Conservation (phyloP, 92 coral and sea anemone genomes). For the Plumapathes pennacea region DNA sequence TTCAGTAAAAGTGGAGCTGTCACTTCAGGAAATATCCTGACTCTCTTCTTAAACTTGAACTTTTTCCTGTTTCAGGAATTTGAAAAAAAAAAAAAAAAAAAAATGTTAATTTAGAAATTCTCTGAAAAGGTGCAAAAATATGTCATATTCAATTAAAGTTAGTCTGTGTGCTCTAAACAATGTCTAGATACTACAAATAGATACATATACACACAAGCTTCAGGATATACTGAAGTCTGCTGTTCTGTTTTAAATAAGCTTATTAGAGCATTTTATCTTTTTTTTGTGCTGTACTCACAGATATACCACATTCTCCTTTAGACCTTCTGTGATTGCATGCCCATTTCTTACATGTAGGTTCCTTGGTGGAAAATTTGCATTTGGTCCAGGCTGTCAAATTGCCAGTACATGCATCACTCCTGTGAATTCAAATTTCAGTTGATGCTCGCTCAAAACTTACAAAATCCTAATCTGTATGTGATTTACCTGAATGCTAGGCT, state of each 20-base stretch:
- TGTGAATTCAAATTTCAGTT: slow-evolving; percentile 2
- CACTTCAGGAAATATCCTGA: slow-evolving; percentile 76
- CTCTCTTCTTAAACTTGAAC: slow-evolving; percentile 70
- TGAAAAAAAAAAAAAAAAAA: too few relatives aligned
- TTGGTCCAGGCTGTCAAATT: slow-evolving; percentile 96
- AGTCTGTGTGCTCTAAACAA: too few relatives aligned
- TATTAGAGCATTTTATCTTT: too few relatives aligned
- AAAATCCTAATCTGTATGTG: too few relatives aligned
- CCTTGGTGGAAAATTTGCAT: slow-evolving; percentile 80
- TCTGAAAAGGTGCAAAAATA: too few relatives aligned
- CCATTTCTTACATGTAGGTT: slow-evolving; percentile 80
- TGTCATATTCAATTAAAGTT: too few relatives aligned
- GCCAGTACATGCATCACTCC: slow-evolving; percentile 89
- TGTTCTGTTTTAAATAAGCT: too few relatives aligned
- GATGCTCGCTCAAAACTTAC: background rate
- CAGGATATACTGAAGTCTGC: too few relatives aligned
- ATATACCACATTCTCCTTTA: slow-evolving; percentile 67
- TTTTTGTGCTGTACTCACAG: slow-evolving; percentile 68
- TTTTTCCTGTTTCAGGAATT: slow-evolving; percentile 76
- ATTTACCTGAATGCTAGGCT: slow-evolving; percentile 78
- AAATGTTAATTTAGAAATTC: too few relatives aligned
- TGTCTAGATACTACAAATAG: too few relatives aligned
- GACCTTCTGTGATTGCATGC: slow-evolving; percentile 57
- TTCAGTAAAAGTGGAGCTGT: slow-evolving; percentile 14
- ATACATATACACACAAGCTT: too few relatives aligned